Conservation (phyloP, 92 coral and sea anemone species). For the Porites evermanni region DNA sequence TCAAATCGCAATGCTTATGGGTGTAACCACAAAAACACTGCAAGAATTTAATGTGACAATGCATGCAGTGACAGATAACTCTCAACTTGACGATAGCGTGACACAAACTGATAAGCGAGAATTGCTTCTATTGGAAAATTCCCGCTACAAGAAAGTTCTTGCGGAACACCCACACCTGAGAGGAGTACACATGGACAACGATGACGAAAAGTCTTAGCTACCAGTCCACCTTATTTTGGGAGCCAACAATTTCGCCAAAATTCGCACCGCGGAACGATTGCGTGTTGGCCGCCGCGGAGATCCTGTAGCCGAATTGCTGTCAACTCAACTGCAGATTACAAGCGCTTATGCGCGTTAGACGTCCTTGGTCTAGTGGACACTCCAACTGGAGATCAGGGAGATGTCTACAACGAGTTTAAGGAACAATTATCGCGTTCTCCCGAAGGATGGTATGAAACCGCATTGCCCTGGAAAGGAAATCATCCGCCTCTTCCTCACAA, state of each 20-base stretch:
- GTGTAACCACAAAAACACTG: slow-evolving; percentile 59
- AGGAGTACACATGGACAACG: slow-evolving; percentile 41
- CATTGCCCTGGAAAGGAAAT: slow-evolving; percentile 61
- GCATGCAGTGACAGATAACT: slow-evolving; percentile 38
- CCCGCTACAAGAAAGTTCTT: slow-evolving; percentile 52
- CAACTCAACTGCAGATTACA: slow-evolving; percentile 55
- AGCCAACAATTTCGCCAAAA: no score
- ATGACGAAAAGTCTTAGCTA: slow-evolving; percentile 16
- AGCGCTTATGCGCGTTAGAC: slow-evolving; percentile 58
- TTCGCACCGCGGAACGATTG: no score
- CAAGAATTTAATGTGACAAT: slow-evolving; percentile 51
- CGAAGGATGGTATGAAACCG: slow-evolving; percentile 70
- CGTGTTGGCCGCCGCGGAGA: slow-evolving; percentile 71
- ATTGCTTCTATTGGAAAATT: slow-evolving; percentile 62
- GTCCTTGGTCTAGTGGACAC: slow-evolving; percentile 57
- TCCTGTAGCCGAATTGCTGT: slow-evolving; percentile 63
- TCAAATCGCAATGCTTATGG: slow-evolving; percentile 65
- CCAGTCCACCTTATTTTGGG: slow-evolving; percentile 43
- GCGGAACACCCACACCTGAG: slow-evolving; percentile 44
- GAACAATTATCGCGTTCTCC: slow-evolving; percentile 30
- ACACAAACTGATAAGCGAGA: slow-evolving; percentile 46
- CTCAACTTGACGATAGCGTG: slow-evolving; percentile 34
- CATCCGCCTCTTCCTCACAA: slow-evolving; percentile 30
- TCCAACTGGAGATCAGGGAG: not conserved
- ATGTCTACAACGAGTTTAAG: not conserved